These are phyloP conservation scores for Galaxias olidus DNA, from an alignment of 2,797 vertebrate genomes.

Conservation along the genomic window DNA sequence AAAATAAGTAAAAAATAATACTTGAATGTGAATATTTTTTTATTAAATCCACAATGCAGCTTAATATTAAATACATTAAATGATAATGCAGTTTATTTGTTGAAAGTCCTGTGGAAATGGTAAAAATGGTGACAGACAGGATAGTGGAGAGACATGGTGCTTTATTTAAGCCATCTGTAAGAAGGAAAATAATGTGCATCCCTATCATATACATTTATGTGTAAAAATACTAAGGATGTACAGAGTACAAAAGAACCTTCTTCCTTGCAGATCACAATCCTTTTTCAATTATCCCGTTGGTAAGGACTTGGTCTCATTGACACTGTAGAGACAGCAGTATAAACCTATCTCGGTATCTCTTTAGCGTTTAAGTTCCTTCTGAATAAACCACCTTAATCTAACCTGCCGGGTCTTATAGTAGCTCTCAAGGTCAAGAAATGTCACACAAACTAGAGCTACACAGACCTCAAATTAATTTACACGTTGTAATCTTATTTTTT, in stretches of 20 bases:
- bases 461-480: slow-evolving; percentile 85
- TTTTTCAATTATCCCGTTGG: slow-evolving; percentile 87
- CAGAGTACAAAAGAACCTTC: slow-evolving; percentile 94
- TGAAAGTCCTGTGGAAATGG: too few species aligned
- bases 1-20: too few species aligned
- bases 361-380: slow-evolving; percentile 76
- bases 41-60: too few species aligned
- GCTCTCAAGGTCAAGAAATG: slow-evolving; percentile 86
- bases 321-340: slow-evolving; percentile 79
- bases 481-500: slow-evolving; percentile 78
- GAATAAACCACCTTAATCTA: slow-evolving; percentile 82
- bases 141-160: slow-evolving; percentile 91
- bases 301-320: slow-evolving; percentile 68
- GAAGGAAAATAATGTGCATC: slow-evolving; percentile 96
- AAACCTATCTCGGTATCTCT: slow-evolving; percentile 63
- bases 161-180: slow-evolving; percentile 97
- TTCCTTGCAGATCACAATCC: slow-evolving; percentile 82
- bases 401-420: slow-evolving; percentile 80
- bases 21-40: too few species aligned
- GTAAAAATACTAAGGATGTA: slow-evolving; percentile 99
- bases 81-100: too few species aligned
- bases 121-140: slow-evolving; percentile 17
- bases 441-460: slow-evolving; percentile 87
- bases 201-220: slow-evolving; percentile 91
- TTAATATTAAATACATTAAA: too few species aligned